Conservation (phyloP, 2,888 invertebrate species). For the Spialia ferax region DNA sequence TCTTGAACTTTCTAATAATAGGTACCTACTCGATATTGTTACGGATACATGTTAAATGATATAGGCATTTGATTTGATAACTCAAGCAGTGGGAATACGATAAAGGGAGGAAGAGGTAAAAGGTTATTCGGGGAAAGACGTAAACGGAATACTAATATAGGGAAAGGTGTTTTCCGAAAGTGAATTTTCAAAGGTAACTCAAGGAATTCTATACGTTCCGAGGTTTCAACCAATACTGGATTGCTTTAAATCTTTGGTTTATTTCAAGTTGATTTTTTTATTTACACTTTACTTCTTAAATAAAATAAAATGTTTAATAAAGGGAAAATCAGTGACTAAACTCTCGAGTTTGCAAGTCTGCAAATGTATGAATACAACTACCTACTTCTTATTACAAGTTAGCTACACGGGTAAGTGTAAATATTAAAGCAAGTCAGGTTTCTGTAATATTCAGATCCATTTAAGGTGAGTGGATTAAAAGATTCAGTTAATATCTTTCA, state of each 20-base stretch:
- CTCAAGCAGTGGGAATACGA: slow-evolving; percentile 21
- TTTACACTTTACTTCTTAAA: background rate
- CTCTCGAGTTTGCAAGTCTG: too few species aligned
- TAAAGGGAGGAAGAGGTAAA: slow-evolving; percentile 30
- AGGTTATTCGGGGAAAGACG: slow-evolving; percentile 29
- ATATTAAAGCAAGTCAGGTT: too few species aligned
- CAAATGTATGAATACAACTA: too few species aligned
- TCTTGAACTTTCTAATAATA: too few species aligned
- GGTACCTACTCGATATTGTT: background rate
- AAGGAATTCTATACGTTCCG: background rate
- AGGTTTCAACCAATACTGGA: background rate
- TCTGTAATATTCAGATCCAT: too few species aligned
- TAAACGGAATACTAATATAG: slow-evolving; percentile 33
- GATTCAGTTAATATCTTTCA: too few species aligned
- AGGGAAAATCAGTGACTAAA: too few species aligned
- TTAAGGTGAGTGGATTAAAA: too few species aligned
- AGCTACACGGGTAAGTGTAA: too few species aligned
- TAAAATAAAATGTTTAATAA: too few species aligned
- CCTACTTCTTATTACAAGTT: too few species aligned
- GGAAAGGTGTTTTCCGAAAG: slow-evolving; percentile 12
- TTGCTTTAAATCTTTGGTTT: slow-evolving; percentile 1
- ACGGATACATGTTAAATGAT: slow-evolving; percentile 10
- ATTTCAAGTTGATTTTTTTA: background rate
- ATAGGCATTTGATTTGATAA: slow-evolving; percentile 24
- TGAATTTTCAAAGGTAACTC: background rate